A percentile compares a stretch with the other conserved stretches of the same genome.
phyloP scores from a whole-genome alignment of 2,888 invertebrate genomes.

The Pecten maximus region DNA sequence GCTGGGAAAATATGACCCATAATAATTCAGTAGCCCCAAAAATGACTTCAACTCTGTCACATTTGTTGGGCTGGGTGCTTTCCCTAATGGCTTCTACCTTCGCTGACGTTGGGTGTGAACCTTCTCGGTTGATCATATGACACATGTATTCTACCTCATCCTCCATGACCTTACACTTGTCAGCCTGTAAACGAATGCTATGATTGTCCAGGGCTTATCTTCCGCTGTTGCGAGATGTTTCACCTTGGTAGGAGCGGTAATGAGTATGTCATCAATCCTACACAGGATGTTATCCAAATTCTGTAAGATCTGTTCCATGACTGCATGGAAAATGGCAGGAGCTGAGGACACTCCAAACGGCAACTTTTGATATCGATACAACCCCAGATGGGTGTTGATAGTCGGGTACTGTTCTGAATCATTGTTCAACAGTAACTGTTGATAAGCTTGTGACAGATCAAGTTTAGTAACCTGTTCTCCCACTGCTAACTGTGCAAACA shows the following conservation, averaged over 20 bases:
- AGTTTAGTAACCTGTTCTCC: slow-evolving; percentile 58
- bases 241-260: slow-evolving; percentile 50
- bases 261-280: slow-evolving; percentile 54
- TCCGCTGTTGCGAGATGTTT: slow-evolving; percentile 44
- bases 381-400: slow-evolving; percentile 58
- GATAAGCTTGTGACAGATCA: slow-evolving; percentile 57
- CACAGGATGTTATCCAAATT: slow-evolving; percentile 47
- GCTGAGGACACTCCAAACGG: slow-evolving; percentile 55
- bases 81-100: slow-evolving; percentile 50
- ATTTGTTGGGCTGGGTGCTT: slow-evolving; percentile 52
- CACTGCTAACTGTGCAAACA: slow-evolving; percentile 54
- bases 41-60: slow-evolving; percentile 54
- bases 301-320: slow-evolving; percentile 56
- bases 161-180: slow-evolving; percentile 50
- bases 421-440: slow-evolving; percentile 53
- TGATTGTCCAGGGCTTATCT: slow-evolving; percentile 46
- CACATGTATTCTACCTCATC: slow-evolving; percentile 55
- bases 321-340: slow-evolving; percentile 57
- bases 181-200: slow-evolving; percentile 43
- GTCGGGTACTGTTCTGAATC: slow-evolving; percentile 54
- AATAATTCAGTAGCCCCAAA: slow-evolving; percentile 55
- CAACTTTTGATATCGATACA: slow-evolving; percentile 52
- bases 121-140: slow-evolving; percentile 52
- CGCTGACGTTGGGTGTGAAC: slow-evolving; percentile 47
- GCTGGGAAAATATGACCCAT: slow-evolving; percentile 52